Conservation (phyloP, 2,113 vertebrate species). For the Lepisosteus oculatus region DNA sequence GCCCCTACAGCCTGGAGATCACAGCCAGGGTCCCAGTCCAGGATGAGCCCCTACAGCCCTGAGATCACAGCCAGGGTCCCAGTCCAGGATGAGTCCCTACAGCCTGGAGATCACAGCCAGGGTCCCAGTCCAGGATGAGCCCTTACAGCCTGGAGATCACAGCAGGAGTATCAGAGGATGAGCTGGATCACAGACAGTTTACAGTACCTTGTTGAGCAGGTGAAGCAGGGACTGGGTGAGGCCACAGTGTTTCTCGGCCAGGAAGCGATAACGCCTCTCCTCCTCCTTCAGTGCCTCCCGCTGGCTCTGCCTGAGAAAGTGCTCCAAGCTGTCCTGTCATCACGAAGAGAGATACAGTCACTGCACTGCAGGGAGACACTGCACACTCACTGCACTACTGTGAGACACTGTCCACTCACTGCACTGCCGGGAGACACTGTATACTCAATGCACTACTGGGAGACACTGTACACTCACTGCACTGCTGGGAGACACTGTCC, state of each 20-base stretch:
- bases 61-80: not conserved
- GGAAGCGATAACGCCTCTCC: conserved; percentile 88
- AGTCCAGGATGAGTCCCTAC: not conserved
- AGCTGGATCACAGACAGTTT: not conserved
- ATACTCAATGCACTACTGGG: too few relatives aligned
- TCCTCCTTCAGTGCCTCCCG: conserved; percentile 81
- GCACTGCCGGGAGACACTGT: too few relatives aligned
- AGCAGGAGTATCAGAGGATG: not conserved
- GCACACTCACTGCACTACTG: too few relatives aligned
- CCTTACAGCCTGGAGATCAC: not conserved
- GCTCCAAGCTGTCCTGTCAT: conserved; percentile 61
- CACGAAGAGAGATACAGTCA: conserved; percentile 20
- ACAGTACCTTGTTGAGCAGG: conserved; percentile 64
- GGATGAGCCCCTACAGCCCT: too few relatives aligned
- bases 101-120: too few relatives aligned
- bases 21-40: too few relatives aligned
- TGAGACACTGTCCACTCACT: too few relatives aligned
- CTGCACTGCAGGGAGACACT: too few relatives aligned
- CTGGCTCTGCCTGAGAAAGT: conserved; percentile 78
- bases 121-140: not conserved
- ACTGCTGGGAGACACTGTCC: too few relatives aligned
- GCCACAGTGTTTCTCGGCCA: conserved; percentile 86
- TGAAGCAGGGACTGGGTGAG: conserved; percentile 49
- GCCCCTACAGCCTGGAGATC: too few relatives aligned
- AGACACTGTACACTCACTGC: too few relatives aligned